Conservation (phyloP, 2,888 invertebrate species). For the Microplitis deprimator region DNA sequence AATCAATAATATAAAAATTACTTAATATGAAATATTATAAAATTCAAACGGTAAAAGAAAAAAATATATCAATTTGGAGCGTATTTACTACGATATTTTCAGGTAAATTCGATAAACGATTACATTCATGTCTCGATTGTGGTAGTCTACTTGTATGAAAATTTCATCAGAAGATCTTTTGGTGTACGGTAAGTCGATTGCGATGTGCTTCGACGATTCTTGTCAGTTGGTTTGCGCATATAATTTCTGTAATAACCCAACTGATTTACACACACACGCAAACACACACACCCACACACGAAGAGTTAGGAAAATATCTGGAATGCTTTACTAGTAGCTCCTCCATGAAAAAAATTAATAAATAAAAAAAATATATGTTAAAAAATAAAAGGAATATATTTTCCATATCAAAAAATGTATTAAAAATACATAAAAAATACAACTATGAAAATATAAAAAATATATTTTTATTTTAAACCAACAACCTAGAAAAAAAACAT, state of each 20-base stretch:
- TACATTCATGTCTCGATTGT: conserved; percentile 34
- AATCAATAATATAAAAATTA: not conserved
- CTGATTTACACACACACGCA: not conserved
- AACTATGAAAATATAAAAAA: no score
- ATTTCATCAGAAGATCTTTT: conserved; percentile 39
- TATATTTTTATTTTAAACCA: no score
- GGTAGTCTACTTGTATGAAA: conserved; percentile 32
- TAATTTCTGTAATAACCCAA: not conserved
- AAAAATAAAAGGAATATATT: no score
- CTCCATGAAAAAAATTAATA: no score
- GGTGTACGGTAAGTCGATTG: conserved; percentile 24
- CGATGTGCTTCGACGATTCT: conserved; percentile 15
- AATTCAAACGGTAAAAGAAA: conserved; percentile 6
- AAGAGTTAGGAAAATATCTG: no score
- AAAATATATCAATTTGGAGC: conserved; percentile 18
- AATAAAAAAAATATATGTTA: no score
- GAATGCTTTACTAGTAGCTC: no score
- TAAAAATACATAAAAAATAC: no score
- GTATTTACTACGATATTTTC: not conserved
- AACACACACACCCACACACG: no score
- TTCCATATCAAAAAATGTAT: no score
- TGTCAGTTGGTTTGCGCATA: conserved; percentile 3
- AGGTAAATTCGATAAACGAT: no score
- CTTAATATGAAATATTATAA: not conserved
- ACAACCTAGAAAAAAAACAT: no score